Evolutionary conservation across 2,113 vertebrate species (phyloP).

Genomic region (Irena cyanogastra): DNA sequence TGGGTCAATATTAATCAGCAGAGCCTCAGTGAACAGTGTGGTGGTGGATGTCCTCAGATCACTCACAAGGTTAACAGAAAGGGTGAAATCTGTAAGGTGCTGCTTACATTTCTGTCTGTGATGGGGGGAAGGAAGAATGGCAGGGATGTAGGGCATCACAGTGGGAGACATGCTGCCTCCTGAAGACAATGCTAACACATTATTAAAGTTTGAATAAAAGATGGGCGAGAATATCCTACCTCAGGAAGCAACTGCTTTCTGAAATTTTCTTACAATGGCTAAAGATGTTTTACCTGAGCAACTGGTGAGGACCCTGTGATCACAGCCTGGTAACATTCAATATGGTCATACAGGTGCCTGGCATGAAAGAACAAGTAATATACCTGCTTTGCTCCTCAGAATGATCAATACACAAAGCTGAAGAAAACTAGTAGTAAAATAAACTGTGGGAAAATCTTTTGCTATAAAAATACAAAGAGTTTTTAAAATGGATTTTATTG

Average conservation of each 20-base stretch:
- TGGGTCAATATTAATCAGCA: background rate
- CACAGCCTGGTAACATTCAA: background rate
- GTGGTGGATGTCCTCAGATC: background rate
- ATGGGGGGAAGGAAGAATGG: background rate
- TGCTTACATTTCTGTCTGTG: background rate
- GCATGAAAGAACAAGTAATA: background rate
- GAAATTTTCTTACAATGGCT: background rate
- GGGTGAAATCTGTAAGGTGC: background rate
- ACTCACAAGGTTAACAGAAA: background rate
- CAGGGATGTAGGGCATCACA: background rate
- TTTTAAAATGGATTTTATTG: background rate
- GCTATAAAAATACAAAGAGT: background rate
- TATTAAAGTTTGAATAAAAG: background rate
- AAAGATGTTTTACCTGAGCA: background rate
- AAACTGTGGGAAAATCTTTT: background rate
- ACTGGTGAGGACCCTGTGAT: background rate
- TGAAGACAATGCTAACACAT: background rate
- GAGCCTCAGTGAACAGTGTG: background rate
- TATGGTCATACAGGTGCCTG: background rate
- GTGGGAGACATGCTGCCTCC: background rate
- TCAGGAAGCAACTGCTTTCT: background rate
- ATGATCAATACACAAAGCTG: background rate
- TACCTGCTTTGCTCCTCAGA: background rate
- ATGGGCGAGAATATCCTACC: background rate
- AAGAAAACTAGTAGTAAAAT: background rate